These are phyloP conservation scores for Polydrusus tereticollis DNA, from an alignment of 2,888 invertebrate genomes.

Conservation along the genomic window DNA sequence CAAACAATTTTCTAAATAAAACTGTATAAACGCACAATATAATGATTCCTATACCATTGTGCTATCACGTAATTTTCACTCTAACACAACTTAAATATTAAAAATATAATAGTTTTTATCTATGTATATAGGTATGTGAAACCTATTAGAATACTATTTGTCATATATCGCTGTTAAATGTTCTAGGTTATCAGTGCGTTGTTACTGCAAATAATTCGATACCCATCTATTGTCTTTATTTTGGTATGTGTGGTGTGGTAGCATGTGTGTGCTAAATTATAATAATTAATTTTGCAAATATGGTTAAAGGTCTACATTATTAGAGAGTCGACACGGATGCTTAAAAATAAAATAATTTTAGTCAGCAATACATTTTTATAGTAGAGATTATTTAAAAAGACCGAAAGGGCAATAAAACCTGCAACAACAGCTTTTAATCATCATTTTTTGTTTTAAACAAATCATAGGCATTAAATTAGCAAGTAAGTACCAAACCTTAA, in stretches of 20 bases:
- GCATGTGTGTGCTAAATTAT: constrained; percentile 36
- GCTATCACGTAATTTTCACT: background rate
- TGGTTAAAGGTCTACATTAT: constrained; percentile 14
- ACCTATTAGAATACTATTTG: constrained; percentile 29
- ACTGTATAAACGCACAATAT: background rate
- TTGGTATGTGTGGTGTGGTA: constrained; percentile 18
- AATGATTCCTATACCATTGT: background rate
- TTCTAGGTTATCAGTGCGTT: constrained; percentile 16
- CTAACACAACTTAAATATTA: background rate
- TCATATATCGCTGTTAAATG: background rate
- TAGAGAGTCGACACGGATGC: background rate
- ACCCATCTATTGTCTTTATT: background rate
- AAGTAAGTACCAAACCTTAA: no score
- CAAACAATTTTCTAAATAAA: background rate
- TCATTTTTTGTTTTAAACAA: no score
- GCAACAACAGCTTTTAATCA: no score
- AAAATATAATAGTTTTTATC: constrained; percentile 5
- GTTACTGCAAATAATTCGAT: background rate
- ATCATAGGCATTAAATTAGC: no score
- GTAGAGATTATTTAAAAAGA: no score
- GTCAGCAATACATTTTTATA: no score
- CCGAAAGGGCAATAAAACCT: no score
- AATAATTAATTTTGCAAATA: constrained; percentile 40
- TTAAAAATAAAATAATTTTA: no score
- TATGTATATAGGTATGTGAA: constrained; percentile 1